Conservation (phyloP, 2,888 invertebrate species). For the Melinaea marsaeus region DNA sequence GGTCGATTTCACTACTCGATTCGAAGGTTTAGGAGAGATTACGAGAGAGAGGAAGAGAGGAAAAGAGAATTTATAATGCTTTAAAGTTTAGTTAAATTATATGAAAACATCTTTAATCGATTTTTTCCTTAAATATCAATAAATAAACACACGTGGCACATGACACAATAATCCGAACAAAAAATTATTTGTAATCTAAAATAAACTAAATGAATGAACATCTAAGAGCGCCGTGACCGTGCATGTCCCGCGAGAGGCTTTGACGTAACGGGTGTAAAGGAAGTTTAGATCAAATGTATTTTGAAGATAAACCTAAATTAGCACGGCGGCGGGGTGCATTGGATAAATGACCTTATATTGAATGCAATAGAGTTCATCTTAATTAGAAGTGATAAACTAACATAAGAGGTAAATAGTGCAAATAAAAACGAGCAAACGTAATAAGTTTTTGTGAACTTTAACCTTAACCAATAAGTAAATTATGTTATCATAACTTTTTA, state of each 20-base stretch:
- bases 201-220: neutral
- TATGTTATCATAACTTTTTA: neutral
- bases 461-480: neutral
- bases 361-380: neutral
- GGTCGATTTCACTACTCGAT: slow-evolving; percentile 8
- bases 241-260: neutral
- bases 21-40: neutral
- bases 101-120: no score
- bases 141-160: no score
- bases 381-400: slow-evolving; percentile 2
- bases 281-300: slow-evolving; percentile 5
- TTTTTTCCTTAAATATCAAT: no score
- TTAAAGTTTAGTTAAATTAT: no score
- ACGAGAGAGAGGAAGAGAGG: no score
- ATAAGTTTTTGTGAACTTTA: neutral
- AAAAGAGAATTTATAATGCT: no score
- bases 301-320: slow-evolving; percentile 8
- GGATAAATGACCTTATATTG: neutral
- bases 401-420: slow-evolving; percentile 1
- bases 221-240: neutral
- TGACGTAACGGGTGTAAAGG: neutral
- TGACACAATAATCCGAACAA: no score
- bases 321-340: neutral
- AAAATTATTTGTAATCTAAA: no score
- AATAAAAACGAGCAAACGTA: neutral